Percentiles rank a stretch among this genome's conserved stretches.
phyloP scores from a whole-genome alignment of 2,888 invertebrate species.

The Acleris literana region DNA sequence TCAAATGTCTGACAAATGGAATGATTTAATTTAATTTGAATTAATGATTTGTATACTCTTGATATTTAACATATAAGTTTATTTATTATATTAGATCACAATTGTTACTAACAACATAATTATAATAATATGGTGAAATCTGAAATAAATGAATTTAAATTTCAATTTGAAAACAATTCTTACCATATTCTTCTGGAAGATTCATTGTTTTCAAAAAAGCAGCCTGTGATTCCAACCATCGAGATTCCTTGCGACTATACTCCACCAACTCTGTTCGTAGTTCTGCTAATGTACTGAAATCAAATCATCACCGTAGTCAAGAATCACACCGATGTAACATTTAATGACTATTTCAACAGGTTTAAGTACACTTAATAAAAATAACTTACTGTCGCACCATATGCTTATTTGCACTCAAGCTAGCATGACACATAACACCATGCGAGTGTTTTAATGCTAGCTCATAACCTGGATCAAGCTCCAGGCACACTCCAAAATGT shows the following conservation, averaged over 20 bases:
- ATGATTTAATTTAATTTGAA: no score
- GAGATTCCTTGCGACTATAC: constrained; percentile 53
- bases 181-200: constrained; percentile 64
- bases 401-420: constrained; percentile 85
- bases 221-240: constrained; percentile 65
- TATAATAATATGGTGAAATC: no score
- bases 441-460: constrained; percentile 85
- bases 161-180: not conserved
- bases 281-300: constrained; percentile 57
- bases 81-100: no score
- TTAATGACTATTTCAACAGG: no score
- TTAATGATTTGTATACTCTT: no score
- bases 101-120: no score
- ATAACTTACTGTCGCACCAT: constrained; percentile 86
- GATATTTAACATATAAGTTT: no score
- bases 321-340: no score
- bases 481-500: constrained; percentile 84
- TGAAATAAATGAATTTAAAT: not conserved
- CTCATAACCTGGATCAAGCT: constrained; percentile 85
- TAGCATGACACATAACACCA: constrained; percentile 87
- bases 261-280: constrained; percentile 57
- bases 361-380: not conserved
- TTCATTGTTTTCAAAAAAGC: constrained; percentile 68
- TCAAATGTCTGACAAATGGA: no score
- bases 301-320: not conserved